These are phyloP conservation scores for Drosophila kohkoa DNA, from an alignment of 1,140 invertebrate species.

Conservation along the genomic window DNA sequence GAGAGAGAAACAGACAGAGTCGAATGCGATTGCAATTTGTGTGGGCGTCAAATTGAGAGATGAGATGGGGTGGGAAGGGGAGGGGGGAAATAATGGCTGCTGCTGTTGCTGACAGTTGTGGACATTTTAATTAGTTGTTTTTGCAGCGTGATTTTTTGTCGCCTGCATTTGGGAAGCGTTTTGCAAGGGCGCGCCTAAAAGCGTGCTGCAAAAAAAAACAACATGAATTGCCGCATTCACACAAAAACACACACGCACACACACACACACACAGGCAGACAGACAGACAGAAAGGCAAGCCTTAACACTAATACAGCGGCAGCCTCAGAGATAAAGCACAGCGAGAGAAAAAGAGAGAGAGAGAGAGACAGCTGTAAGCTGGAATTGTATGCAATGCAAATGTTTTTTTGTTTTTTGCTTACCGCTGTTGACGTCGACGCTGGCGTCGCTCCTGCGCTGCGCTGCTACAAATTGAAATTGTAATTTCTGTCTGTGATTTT, in stretches of 20 bases:
- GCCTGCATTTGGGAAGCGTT: constrained; percentile 17
- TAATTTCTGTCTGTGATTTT: constrained; percentile 46
- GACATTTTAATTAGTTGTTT: constrained; percentile 53
- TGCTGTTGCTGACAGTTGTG: constrained; percentile 29
- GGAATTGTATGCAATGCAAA: constrained; percentile 38
- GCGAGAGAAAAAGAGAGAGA: constrained; percentile 16
- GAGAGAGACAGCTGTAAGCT: constrained; percentile 16
- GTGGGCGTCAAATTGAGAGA: constrained; percentile 31
- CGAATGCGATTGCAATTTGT: constrained; percentile 36
- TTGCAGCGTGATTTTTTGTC: constrained; percentile 6
- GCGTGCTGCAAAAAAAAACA: constrained; percentile 33
- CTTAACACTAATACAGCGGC: constrained; percentile 19
- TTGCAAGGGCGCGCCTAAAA: constrained; percentile 44
- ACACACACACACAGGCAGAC: neutral
- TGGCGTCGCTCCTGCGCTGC: constrained; percentile 15
- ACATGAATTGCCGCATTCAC: constrained; percentile 43
- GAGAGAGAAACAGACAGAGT: neutral
- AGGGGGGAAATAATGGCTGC: neutral
- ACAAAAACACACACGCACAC: constrained; percentile 14
- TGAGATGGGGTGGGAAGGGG: neutral
- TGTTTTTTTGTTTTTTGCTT: constrained; percentile 29
- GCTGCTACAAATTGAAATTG: constrained; percentile 12
- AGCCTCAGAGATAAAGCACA: neutral
- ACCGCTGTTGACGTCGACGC: constrained; percentile 34
- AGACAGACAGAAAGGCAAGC: neutral